Evolutionary conservation across 2,113 vertebrate genomes (phyloP).

Genomic region (Bostrychus sinensis): DNA sequence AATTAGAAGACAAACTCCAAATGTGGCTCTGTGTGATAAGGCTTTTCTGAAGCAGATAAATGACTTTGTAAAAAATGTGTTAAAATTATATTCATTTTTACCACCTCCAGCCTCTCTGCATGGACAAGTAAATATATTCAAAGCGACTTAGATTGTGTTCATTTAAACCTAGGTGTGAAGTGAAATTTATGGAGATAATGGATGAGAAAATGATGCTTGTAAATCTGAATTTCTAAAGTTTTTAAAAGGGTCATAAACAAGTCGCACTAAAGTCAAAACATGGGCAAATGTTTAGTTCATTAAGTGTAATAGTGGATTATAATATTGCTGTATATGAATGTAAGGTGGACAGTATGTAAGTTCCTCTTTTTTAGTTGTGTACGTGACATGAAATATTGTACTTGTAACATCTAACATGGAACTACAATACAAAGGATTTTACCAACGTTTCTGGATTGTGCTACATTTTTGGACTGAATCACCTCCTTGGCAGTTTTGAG

Average conservation of each 20-base stretch:
- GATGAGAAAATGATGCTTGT: too few relatives aligned
- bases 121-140: not conserved
- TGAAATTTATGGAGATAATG: too few relatives aligned
- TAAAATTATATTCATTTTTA: not conserved
- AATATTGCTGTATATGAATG: too few relatives aligned
- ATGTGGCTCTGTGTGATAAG: constrained; percentile 1
- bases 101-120: not conserved
- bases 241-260: not conserved
- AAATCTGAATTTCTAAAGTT: not conserved
- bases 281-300: not conserved
- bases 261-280: not conserved
- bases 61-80: not conserved
- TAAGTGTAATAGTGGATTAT: too few relatives aligned
- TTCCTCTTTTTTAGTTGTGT: too few relatives aligned
- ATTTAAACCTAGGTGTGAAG: not conserved
- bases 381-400: too few relatives aligned
- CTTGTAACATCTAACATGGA: too few relatives aligned
- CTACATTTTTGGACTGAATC: too few relatives aligned
- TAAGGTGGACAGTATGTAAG: too few relatives aligned
- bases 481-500: too few relatives aligned
- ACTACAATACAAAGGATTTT: too few relatives aligned
- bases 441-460: too few relatives aligned
- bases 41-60: not conserved
- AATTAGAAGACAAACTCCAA: not conserved
- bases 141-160: not conserved